Evolutionary conservation across 2,797 vertebrate species (phyloP), one percentile per base, ranked within the genome.

Genomic region (Cyclopterus lumpus): DNA sequence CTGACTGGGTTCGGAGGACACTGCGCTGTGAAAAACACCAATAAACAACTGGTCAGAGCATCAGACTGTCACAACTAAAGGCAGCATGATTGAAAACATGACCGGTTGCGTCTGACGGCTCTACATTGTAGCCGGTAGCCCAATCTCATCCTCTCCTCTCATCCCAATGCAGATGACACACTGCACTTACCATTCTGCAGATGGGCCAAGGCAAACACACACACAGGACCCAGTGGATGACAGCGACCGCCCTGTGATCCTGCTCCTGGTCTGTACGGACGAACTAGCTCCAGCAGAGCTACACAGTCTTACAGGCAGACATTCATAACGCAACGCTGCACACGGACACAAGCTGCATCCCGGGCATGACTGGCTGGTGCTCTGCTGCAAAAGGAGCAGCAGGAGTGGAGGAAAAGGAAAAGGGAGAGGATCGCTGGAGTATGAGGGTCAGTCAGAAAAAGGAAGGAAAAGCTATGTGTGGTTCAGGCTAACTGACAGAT

Each of bases 141-240:
- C 0, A 20, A 83, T 83, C 70, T 53, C 32, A 68, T 70, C n/a
- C 61, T 75, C 48, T 79, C 34, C 38, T 71, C 71, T 63, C 74
- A 80, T 86, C 71, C 75, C 77, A 75, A 81, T 60, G 74, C 68
- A 83, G 78, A 72, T 15, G 77, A 79, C 79, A 79, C 0, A 80
- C 74, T 81, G 40, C 71, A 88, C 91, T 90, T 89, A 93, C 89
- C 91, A 92, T 92, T 79, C 83, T 83, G 86, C 80, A 84, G 86
- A 89, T 74, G n/a, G 63, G 73, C 72, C 73, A 76, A 83, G 60
- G 74, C 15, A 28, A 63, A n/a, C 20, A n/a, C 24, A 28, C 72
- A 54, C 67, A 75, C 67, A 73, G 11, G 15, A 74, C 61, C 65
- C 62, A 49, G 73, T 2, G 71, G 71, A 76, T 48, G 68, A 88